Conservation (phyloP, 2,888 invertebrate species). For the Euspilapteryx auroguttella region DNA sequence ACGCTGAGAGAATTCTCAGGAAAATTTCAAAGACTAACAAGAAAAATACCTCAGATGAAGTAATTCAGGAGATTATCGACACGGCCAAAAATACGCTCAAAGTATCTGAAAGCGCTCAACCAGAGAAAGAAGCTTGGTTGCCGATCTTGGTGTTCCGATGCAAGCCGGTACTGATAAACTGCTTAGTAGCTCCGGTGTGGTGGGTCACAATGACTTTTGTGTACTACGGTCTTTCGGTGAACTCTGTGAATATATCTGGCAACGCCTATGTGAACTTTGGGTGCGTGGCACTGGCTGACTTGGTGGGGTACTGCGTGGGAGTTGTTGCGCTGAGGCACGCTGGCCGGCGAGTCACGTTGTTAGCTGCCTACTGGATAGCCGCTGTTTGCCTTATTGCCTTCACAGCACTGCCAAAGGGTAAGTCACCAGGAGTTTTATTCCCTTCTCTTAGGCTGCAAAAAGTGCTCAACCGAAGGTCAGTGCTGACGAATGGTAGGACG, state of each 20-base stretch:
- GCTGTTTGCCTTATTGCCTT: too few relatives aligned
- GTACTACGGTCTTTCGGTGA: slow-evolving; percentile 69
- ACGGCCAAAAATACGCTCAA: slow-evolving; percentile 15
- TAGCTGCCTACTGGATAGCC: slow-evolving; percentile 31
- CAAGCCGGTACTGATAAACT: too few relatives aligned
- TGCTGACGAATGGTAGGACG: too few relatives aligned
- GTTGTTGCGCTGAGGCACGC: slow-evolving; percentile 35
- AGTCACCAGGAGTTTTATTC: too few relatives aligned
- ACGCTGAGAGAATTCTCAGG: slow-evolving; percentile 64
- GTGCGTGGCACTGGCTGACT: slow-evolving; percentile 43
- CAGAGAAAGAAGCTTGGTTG: slow-evolving; percentile 23
- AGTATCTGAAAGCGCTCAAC: slow-evolving; percentile 9
- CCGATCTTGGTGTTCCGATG: slow-evolving; percentile 23
- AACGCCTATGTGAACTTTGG: slow-evolving; percentile 70
- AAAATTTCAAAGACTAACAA: slow-evolving; percentile 65
- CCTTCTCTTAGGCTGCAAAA: too few relatives aligned
- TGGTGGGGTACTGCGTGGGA: slow-evolving; percentile 49
- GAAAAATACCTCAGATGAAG: slow-evolving; percentile 23
- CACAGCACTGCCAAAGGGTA: too few relatives aligned
- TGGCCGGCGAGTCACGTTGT: slow-evolving; percentile 36
- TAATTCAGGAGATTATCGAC: slow-evolving; percentile 17
- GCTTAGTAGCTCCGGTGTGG: too few relatives aligned
- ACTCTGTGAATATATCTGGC: slow-evolving; percentile 65
- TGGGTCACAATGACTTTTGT: slow-evolving; percentile 63
- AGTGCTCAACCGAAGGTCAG: too few relatives aligned